Evolutionary conservation across 2,113 vertebrate genomes (phyloP), one percentile per base, ranked within the genome.

Genomic region (Psettodes erumei): DNA sequence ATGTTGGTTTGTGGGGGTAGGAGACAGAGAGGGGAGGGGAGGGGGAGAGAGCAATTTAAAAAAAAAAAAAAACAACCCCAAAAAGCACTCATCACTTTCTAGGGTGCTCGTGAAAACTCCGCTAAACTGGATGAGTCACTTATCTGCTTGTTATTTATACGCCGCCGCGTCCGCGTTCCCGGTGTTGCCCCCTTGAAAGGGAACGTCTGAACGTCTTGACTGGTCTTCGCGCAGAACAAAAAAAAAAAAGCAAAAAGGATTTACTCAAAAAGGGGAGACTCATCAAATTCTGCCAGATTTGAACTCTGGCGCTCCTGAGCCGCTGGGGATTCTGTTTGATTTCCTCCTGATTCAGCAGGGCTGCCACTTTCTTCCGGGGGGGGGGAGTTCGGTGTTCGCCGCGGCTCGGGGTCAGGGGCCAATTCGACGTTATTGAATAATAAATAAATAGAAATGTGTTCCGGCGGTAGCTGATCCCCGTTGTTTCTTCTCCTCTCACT

Each of bases 351-450:
- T 89, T 89, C 83, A 86, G 84, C 87, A 77, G 45, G 37, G 59
- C 78, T 87, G 77, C 32, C 73, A 72, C 88, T 90, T 85, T 68
- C 75, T 76, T 81, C 71, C 35, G 78, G 75, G 64, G 72, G 78
- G 75, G 64, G 72, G 63, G 72, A 80, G 74, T 79, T 77, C 82
- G 76, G 66, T 30, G 23, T 51, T 74, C 86, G 84, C 83, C 69
- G 71, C 75, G 70, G 45, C 74, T 68, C 35, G 61, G 69, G 90
- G 89, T 94, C 89, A 92, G 80, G 79, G 92, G 92, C 86, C 89
- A 89, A 90, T 92, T 90, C 86, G 62, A 67, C 82, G 71, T 93
- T 93, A 93, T 92, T 93, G 91, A 91, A 92, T 93, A 90, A 92
- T 92, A 89, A 89, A 90, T 92, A 87, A 86, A 92, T 85, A 90